Conservation (phyloP, 2,113 vertebrate genomes). For the Eptesicus fuscus region DNA sequence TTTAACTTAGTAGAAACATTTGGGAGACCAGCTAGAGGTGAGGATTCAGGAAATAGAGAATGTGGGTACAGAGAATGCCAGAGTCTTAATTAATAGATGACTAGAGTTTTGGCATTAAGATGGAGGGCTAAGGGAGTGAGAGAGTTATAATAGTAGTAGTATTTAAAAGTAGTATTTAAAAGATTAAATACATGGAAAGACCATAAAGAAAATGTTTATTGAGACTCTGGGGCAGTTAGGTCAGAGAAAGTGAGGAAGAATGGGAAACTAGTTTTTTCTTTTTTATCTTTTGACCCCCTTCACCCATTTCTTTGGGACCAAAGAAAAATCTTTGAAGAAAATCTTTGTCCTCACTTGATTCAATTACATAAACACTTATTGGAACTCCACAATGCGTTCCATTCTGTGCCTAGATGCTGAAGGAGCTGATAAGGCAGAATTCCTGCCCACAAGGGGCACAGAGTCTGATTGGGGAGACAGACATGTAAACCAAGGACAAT, state of each 20-base stretch:
- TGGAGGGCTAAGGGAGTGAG: background rate
- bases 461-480: background rate
- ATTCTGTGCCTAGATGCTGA: background rate
- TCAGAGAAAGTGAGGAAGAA: background rate
- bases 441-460: background rate
- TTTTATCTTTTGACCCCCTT: background rate
- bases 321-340: background rate
- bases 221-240: background rate
- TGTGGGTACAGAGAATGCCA: background rate
- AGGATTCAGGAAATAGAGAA: background rate
- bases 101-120: background rate
- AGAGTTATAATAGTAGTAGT: background rate
- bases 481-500: background rate
- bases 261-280: background rate
- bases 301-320: background rate
- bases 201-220: background rate
- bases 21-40: background rate
- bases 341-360: constrained; percentile 1
- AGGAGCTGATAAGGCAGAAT: background rate
- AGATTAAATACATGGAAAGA: background rate
- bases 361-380: background rate
- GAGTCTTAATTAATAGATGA: background rate
- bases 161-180: background rate
- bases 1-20: background rate
- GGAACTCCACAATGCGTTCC: background rate